Conservation (phyloP, 2,113 vertebrate genomes). For the human region GRCh38 chr3:116087501-116088000, state of each 20-base stretch:
- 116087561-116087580: constrained; percentile 43
- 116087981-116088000: no score
- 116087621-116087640: not conserved
- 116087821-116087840: not conserved
- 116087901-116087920: no score
- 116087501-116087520: not conserved
- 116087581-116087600: not conserved
- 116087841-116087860: not conserved
- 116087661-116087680: not conserved
- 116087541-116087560: not conserved
- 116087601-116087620: not conserved
- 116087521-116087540: not conserved
- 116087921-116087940: no score
- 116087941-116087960: no score
- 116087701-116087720: not conserved
- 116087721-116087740: not conserved
- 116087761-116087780: not conserved
- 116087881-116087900: not conserved
- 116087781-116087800: not conserved
- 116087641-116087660: not conserved
- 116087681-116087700: not conserved
- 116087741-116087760: not conserved
- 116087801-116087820: not conserved
- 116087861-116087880: not conserved
- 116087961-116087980: no score